Evolutionary conservation across 2,888 invertebrate genomes (phyloP), one percentile per base, ranked within the genome.

Genomic region (Apamea anceps): DNA sequence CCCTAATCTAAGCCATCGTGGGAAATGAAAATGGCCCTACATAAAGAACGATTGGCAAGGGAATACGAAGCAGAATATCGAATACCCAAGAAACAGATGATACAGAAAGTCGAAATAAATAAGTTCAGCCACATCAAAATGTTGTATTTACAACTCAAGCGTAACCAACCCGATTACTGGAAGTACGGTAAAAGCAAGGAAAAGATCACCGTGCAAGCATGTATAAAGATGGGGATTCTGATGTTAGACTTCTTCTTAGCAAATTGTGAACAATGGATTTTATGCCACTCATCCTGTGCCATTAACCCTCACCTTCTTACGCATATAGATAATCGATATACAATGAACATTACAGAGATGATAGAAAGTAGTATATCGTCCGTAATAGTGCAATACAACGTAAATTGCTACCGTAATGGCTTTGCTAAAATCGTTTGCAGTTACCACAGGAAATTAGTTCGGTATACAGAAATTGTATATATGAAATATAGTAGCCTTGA

Each of bases 361-460:
- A 89, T 79, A 76, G 80, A 87, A 81, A 82, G 72, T 75, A 45
- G 45, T 79, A 62, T 81, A 80, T 63, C 65, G 62, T 75, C 72
- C 15, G 63, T 89, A 83, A 83, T 73, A 80, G 89, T 76, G 79
- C 85, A 83, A 81, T 80, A 83, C 75, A 54, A 63, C 25, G 79
- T 72, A 81, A 84, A 89, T 86, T 72, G 81, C 86, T 79, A 42
- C 72, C 71, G 48, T 79, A 84, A 89, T 86, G 78, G 75, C 77
- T 77, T 77, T 70, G 79, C 85, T 79, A 84, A 83, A 85, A 77
- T 80, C 85, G 85, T 82, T 87, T 80, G 78, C 72, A 74, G 76
- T 82, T 78, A 84, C 75, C 79, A 73, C 85, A 78, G 88, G 79
- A 82, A 88, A 87, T 88, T 83, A 83, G 72, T 77, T 87, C 57